Percentiles rank a stretch among this genome's conserved stretches.
Evolutionary conservation across 2,113 vertebrate species (phyloP).

Genomic region (Rhizomys pruinosus): DNA sequence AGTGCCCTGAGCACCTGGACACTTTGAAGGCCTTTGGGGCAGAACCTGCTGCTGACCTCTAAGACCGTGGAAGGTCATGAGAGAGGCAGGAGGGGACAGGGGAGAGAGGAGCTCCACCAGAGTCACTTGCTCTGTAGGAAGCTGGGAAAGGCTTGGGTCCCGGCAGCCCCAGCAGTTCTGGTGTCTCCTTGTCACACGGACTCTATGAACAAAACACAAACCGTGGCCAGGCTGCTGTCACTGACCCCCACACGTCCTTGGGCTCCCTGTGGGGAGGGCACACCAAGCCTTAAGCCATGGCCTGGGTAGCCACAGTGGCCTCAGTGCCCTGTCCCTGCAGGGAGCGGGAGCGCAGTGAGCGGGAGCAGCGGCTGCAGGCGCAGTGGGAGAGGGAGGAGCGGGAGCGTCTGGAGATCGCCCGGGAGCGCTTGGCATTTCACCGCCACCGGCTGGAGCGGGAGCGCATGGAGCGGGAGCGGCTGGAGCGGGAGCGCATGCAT

Average conservation of each 20-base stretch:
- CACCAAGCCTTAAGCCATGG: too few relatives aligned
- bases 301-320: neutral
- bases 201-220: too few relatives aligned
- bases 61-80: neutral
- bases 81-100: neutral
- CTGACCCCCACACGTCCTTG: too few relatives aligned
- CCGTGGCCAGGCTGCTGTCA: too few relatives aligned
- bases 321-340: neutral
- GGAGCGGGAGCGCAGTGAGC: constrained; percentile 89
- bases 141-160: neutral
- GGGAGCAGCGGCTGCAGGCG: constrained; percentile 92
- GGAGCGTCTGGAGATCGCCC: constrained; percentile 91
- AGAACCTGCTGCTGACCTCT: too few relatives aligned
- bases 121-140: neutral
- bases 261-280: too few relatives aligned
- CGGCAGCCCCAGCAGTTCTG: too few relatives aligned
- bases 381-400: constrained; percentile 95
- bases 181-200: too few relatives aligned
- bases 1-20: constrained; percentile 43
- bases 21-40: too few relatives aligned
- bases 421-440: constrained; percentile 93
- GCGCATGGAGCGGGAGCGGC: constrained; percentile 94
- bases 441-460: constrained; percentile 93
- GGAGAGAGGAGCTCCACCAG: too few relatives aligned
- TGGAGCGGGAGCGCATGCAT: constrained; percentile 94